These are phyloP conservation scores for Bambusicola thoracicus DNA, from an alignment of 2,113 vertebrate species.

Conservation along the genomic window DNA sequence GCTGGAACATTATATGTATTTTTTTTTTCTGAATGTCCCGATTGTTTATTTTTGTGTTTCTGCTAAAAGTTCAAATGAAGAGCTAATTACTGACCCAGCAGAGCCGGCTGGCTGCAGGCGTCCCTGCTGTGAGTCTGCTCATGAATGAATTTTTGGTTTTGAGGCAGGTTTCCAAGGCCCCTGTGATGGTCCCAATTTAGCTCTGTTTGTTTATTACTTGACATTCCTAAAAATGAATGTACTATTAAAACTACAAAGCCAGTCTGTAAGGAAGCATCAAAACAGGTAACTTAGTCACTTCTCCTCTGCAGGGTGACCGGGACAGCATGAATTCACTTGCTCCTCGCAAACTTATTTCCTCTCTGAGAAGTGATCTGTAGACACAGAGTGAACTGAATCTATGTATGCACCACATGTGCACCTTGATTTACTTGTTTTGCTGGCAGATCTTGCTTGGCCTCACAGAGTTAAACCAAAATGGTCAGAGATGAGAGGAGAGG, in stretches of 20 bases:
- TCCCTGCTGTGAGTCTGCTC: neutral
- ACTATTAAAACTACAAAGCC: neutral
- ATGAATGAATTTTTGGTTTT: slow-evolving; percentile 29
- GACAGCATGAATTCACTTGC: neutral
- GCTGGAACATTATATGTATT: neutral
- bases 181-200: slow-evolving; percentile 13
- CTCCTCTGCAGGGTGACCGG: neutral
- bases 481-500: neutral
- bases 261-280: neutral
- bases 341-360: neutral
- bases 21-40: neutral
- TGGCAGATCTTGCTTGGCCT: neutral
- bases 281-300: neutral
- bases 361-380: neutral
- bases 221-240: neutral
- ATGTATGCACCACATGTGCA: neutral
- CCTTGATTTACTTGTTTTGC: neutral
- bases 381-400: neutral
- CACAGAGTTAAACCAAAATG: neutral
- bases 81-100: slow-evolving; percentile 40
- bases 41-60: slow-evolving; percentile 26
- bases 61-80: slow-evolving; percentile 15
- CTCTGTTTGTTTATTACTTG: slow-evolving; percentile 18
- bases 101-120: slow-evolving; percentile 44
- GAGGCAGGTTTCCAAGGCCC: slow-evolving; percentile 38